Conservation (phyloP, 1,140 invertebrate species). For the Phortica variegata region DNA sequence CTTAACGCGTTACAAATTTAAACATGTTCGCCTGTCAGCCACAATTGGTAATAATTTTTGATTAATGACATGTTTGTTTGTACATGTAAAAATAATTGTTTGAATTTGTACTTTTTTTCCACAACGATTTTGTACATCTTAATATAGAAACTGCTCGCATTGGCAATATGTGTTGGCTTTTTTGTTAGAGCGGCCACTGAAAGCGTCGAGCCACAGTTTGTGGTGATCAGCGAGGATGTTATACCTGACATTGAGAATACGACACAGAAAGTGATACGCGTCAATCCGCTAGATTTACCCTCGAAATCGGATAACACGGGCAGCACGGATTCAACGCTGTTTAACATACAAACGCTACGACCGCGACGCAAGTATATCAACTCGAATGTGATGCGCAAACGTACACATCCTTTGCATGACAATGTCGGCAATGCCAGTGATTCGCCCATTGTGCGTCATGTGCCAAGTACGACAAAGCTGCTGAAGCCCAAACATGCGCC, state of each 20-base stretch:
- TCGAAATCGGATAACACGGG: slow-evolving; percentile 4
- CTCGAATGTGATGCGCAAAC: slow-evolving; percentile 9
- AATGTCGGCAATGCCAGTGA: background rate
- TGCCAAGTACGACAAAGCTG: background rate
- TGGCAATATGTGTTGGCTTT: too few species aligned
- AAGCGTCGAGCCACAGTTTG: slow-evolving; percentile 7
- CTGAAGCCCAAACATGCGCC: background rate
- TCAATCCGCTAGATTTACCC: slow-evolving; percentile 19
- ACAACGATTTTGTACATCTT: too few species aligned
- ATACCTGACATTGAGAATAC: slow-evolving; percentile 19
- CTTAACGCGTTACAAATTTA: too few species aligned
- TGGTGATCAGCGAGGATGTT: slow-evolving; percentile 15
- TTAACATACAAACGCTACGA: slow-evolving; percentile 12
- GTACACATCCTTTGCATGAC: background rate
- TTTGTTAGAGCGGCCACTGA: background rate
- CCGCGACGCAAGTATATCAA: slow-evolving; percentile 11
- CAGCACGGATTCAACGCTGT: slow-evolving; percentile 11
- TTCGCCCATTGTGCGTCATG: slow-evolving; percentile 2
- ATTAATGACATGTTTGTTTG: too few species aligned
- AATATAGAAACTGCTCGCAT: too few species aligned
- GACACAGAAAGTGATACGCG: slow-evolving; percentile 19
- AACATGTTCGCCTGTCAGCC: slow-evolving; percentile 5
- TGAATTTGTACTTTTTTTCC: too few species aligned
- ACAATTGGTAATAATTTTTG: slow-evolving; percentile 8
- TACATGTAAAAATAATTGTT: too few species aligned